Evolutionary conservation across 2,888 invertebrate species (phyloP).

Genomic region (Watsonalla cultraria): DNA sequence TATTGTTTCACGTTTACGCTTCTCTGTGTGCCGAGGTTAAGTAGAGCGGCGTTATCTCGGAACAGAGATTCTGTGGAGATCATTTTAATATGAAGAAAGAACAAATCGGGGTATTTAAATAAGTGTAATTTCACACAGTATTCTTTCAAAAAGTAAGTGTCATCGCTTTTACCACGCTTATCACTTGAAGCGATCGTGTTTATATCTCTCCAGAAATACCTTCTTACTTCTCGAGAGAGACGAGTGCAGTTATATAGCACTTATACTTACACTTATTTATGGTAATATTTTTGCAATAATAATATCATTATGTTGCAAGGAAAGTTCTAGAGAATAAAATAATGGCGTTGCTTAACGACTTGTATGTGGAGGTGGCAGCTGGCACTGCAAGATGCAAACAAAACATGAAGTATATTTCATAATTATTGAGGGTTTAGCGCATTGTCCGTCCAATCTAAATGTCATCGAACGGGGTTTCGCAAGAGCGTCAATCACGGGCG

Average conservation of each 20-base stretch:
- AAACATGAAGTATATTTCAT: slow-evolving; percentile 53
- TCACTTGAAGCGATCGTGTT: neutral
- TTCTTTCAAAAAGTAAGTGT: neutral
- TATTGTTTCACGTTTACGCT: slow-evolving; percentile 78
- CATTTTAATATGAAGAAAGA: slow-evolving; percentile 1
- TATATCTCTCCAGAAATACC: neutral
- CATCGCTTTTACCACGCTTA: neutral
- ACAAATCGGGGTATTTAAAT: neutral
- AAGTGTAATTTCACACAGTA: neutral
- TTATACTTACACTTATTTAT: neutral
- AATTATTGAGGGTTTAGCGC: slow-evolving; percentile 63
- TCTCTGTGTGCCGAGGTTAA: slow-evolving; percentile 77
- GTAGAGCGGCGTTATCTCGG: slow-evolving; percentile 77
- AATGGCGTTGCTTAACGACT: slow-evolving; percentile 18
- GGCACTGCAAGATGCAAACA: slow-evolving; percentile 9
- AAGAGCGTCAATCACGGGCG: slow-evolving; percentile 75
- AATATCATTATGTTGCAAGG: neutral
- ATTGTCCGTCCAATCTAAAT: slow-evolving; percentile 72
- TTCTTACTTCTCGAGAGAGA: neutral
- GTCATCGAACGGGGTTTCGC: slow-evolving; percentile 76
- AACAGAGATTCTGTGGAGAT: slow-evolving; percentile 72
- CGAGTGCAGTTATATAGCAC: neutral
- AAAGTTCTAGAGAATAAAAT: neutral
- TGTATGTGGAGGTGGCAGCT: slow-evolving; percentile 5
- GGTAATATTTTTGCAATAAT: neutral